phyloP scores from a whole-genome alignment of 2,888 invertebrate species.

The Hyppa rectilinea region DNA sequence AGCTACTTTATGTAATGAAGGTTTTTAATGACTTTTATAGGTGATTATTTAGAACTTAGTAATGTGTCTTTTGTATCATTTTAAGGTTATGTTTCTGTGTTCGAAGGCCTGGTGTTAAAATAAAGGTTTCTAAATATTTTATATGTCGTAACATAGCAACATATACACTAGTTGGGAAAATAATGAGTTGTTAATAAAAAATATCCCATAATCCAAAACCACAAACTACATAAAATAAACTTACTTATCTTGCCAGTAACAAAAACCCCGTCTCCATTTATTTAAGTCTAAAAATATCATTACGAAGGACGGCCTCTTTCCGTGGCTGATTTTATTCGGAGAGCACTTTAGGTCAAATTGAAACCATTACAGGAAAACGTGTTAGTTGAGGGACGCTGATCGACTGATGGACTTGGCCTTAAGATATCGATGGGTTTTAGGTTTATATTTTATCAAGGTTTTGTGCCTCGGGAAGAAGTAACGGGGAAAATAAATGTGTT shows the following conservation, averaged over 20 bases:
- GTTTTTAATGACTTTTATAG: constrained; percentile 39
- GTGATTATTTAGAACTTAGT: constrained; percentile 26
- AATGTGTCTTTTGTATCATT: neutral
- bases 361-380: constrained; percentile 79
- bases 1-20: constrained; percentile 61
- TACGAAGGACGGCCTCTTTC: constrained; percentile 61
- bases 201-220: neutral
- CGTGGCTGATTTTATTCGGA: constrained; percentile 70
- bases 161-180: neutral
- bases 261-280: constrained; percentile 54
- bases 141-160: too few relatives aligned
- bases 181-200: neutral
- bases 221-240: constrained; percentile 9
- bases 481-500: too few relatives aligned
- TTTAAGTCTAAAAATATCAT: constrained; percentile 67
- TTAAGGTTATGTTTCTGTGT: neutral
- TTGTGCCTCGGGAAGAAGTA: constrained; percentile 1
- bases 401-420: constrained; percentile 66
- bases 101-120: neutral
- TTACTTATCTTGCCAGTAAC: constrained; percentile 17
- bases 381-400: constrained; percentile 73
- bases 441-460: constrained; percentile 43
- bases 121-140: too few relatives aligned
- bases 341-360: constrained; percentile 80
- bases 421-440: constrained; percentile 32